Percentiles rank a stretch among this genome's conserved stretches.
phyloP scores from a whole-genome alignment of 2,888 invertebrate species.

The Ormyrus nitidulus region DNA sequence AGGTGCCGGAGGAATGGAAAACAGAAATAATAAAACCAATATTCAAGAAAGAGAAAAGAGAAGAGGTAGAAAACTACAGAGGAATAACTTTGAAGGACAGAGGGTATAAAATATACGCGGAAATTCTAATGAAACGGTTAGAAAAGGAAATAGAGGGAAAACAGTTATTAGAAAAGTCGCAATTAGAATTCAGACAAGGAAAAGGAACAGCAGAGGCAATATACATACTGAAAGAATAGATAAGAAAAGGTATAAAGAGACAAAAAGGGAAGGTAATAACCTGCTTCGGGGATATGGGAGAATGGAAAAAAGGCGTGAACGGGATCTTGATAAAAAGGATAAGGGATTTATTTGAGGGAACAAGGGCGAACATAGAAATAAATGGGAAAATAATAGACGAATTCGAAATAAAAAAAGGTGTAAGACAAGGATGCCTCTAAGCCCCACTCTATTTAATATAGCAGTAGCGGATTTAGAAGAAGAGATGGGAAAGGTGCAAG shows the following conservation, averaged over 20 bases:
- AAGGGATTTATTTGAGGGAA: constrained; percentile 47
- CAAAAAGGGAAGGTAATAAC: constrained; percentile 41
- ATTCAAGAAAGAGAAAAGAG: too few species aligned
- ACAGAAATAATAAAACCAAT: too few species aligned
- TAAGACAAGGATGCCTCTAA: constrained; percentile 59
- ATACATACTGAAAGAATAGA: constrained; percentile 43
- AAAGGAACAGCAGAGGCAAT: constrained; percentile 55
- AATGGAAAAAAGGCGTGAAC: constrained; percentile 3
- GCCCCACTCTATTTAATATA: constrained; percentile 57
- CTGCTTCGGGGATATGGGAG: constrained; percentile 56
- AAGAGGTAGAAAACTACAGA: too few species aligned
- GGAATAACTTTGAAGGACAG: too few species aligned
- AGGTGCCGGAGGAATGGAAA: too few species aligned
- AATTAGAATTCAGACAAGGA: constrained; percentile 56
- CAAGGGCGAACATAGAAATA: background rate
- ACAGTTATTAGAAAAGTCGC: constrained; percentile 54
- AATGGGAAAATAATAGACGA: background rate
- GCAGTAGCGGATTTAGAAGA: constrained; percentile 44
- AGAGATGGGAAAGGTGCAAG: constrained; percentile 6
- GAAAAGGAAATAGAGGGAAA: constrained; percentile 13
- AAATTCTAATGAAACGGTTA: too few species aligned
- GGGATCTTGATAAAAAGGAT: constrained; percentile 32
- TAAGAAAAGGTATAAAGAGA: constrained; percentile 23
- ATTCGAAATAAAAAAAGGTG: constrained; percentile 34
- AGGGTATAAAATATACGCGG: too few species aligned